Percentiles rank a stretch among this genome's conserved stretches.
phyloP scores from a whole-genome alignment of 1,140 invertebrate species.

The Drosophila orosa region DNA sequence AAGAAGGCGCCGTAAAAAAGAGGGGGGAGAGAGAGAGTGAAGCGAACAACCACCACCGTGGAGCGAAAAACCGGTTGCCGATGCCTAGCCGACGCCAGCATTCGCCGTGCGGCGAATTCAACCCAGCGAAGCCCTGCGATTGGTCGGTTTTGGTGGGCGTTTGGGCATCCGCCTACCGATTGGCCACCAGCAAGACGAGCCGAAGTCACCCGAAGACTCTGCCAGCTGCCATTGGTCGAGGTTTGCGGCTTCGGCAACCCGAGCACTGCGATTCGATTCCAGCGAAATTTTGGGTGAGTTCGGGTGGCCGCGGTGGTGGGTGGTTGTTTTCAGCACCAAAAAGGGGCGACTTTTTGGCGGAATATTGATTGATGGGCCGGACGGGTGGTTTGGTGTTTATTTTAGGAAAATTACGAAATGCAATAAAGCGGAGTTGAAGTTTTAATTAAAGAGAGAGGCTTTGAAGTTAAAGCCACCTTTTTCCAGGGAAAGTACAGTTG shows the following conservation, averaged over 20 bases:
- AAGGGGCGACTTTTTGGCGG: conserved; percentile 39
- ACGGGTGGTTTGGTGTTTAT: conserved; percentile 35
- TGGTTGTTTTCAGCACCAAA: conserved; percentile 35
- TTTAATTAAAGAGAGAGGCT: conserved; percentile 1
- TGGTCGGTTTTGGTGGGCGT: conserved; percentile 35
- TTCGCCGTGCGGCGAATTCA: conserved; percentile 41
- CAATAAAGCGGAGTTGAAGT: conserved; percentile 2
- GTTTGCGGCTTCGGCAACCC: conserved; percentile 15
- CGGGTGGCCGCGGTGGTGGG: conserved; percentile 46
- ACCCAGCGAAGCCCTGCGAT: not conserved
- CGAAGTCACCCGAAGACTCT: conserved; percentile 31
- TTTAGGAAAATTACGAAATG: conserved; percentile 5
- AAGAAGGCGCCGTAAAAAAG: not conserved
- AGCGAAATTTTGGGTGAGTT: conserved; percentile 13
- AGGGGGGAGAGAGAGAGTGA: conserved; percentile 20
- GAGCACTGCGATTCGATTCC: conserved; percentile 26
- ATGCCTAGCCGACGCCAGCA: conserved; percentile 26
- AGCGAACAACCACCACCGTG: conserved; percentile 18
- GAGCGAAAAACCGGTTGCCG: conserved; percentile 51
- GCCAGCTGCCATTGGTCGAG: conserved; percentile 11
- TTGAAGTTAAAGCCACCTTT: not conserved
- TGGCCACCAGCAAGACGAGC: conserved; percentile 11
- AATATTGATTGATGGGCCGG: conserved; percentile 70
- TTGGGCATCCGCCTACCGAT: not conserved
- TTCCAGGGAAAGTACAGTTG: conserved; percentile 17